A percentile compares a stretch with the other conserved stretches of the same genome.
phyloP scores from a whole-genome alignment of 2,888 invertebrate species.

The Autographa pulchrina region DNA sequence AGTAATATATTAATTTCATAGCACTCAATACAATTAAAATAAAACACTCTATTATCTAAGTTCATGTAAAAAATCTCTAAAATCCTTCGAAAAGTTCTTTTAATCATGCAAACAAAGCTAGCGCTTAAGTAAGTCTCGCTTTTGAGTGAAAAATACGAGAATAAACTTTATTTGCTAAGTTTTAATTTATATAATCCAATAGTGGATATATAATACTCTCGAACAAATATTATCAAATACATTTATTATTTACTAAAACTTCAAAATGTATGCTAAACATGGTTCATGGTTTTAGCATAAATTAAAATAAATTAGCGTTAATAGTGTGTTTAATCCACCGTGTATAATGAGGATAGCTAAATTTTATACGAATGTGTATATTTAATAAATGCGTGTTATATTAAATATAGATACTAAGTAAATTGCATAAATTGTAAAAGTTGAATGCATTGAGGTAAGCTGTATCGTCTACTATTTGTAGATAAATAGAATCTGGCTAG shows the following conservation, averaged over 20 bases:
- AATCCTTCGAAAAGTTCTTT: not conserved
- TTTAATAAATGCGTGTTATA: constrained; percentile 2
- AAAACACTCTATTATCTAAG: too few relatives aligned
- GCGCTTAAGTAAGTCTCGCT: not conserved
- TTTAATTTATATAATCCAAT: not conserved
- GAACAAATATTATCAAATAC: constrained; percentile 1
- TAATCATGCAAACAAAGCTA: not conserved
- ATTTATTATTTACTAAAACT: not conserved
- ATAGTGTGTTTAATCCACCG: constrained; percentile 1
- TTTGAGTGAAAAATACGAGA: too few relatives aligned
- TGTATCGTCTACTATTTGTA: not conserved
- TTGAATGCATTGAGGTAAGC: not conserved
- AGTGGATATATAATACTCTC: not conserved
- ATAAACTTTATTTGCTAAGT: not conserved
- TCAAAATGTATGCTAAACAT: constrained; percentile 1
- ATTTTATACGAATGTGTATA: constrained; percentile 1
- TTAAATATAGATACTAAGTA: not conserved
- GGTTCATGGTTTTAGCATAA: constrained; percentile 1
- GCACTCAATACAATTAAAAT: too few relatives aligned
- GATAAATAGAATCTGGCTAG: not conserved
- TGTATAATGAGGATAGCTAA: not conserved
- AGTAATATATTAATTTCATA: too few relatives aligned
- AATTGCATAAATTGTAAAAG: not conserved
- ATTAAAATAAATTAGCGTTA: constrained; percentile 1
- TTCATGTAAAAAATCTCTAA: too few relatives aligned